These are phyloP conservation scores for Acomys russatus DNA, from an alignment of 2,797 vertebrate genomes.

Conservation along the genomic window DNA sequence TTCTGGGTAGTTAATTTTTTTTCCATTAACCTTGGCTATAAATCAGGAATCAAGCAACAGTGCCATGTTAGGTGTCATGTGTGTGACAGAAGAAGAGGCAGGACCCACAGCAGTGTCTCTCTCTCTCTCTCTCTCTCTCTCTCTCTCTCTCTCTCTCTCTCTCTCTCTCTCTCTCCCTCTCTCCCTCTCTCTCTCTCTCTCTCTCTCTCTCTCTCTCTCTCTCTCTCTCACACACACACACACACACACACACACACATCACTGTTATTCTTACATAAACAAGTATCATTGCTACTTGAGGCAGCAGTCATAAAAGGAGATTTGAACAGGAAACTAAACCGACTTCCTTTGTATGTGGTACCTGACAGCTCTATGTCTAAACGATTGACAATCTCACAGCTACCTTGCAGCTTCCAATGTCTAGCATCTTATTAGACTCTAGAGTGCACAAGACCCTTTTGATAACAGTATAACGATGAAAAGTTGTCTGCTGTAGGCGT, in stretches of 20 bases:
- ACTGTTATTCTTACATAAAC: constrained; percentile 75
- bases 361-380: constrained; percentile 17
- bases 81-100: constrained; percentile 5
- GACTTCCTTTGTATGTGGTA: constrained; percentile 60
- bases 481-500: neutral
- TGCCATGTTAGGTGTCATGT: constrained; percentile 8
- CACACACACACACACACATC: neutral
- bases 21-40: constrained; percentile 48
- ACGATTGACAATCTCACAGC: neutral
- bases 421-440: constrained; percentile 13
- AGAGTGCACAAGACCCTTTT: constrained; percentile 30
- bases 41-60: constrained; percentile 57
- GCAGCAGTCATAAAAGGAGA: constrained; percentile 33
- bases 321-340: constrained; percentile 28
- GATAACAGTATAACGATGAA: neutral
- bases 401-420: constrained; percentile 21
- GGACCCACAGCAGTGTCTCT: neutral
- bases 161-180: neutral
- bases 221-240: neutral
- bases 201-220: neutral
- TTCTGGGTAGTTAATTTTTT: constrained; percentile 56
- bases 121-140: constrained; percentile 43
- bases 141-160: neutral
- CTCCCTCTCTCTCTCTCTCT: neutral
- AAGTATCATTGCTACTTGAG: constrained; percentile 51